Base-by-base conservation (phyloP, 2,888 invertebrate genomes). In the Rhimphoctona megacephalus region DNA sequence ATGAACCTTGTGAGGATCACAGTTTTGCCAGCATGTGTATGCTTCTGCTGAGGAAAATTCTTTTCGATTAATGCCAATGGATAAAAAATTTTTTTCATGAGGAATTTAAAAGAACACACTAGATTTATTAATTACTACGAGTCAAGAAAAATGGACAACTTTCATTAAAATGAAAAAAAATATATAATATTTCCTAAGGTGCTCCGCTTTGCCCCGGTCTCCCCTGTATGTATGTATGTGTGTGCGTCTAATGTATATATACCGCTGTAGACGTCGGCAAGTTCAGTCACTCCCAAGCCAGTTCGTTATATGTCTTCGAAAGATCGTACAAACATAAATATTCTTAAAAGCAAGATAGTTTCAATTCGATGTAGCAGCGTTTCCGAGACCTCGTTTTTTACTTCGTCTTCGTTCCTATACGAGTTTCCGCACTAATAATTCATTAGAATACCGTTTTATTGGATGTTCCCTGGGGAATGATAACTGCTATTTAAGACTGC, bases 311-410 rank as follows among this genome's bases (percentile, higher is more conserved):
- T 33, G 36, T 66, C 66, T 66, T 30, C 33, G 22, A 19, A 36
- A 36, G 36, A 66, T 36, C 19, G 19, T 30, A 33, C 8, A 43
- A 64, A 66, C 64, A 74, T 84, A 84, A 84, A 84, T 79, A 80
- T 84, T 76, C 49, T 74, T 64, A 19, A 61, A 52, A 39, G 36
- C 74, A 52, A 64, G 49, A 76, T 39, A 39, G 39, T 80, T 57
- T 33, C 39, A 39, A 69, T 69, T 36, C 54, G 69, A 57, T 30
- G 67, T n/a, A 33, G 67, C 9, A 33, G 67, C 9, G 46, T 39
- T 73, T 52, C 14, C 7, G 64, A 30, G 57, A 57, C 22, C 11
- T 73, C 19, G 19, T 19, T 33, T 33, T 57, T 19, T n/a, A 49
- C 57, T 25, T 22, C 14, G 25, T 69, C 39, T 25, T 25, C n/a